Percentiles rank a stretch among this genome's conserved stretches.
Conservation (phyloP, 2,888 invertebrate species). For the Cepaea hortensis region DNA sequence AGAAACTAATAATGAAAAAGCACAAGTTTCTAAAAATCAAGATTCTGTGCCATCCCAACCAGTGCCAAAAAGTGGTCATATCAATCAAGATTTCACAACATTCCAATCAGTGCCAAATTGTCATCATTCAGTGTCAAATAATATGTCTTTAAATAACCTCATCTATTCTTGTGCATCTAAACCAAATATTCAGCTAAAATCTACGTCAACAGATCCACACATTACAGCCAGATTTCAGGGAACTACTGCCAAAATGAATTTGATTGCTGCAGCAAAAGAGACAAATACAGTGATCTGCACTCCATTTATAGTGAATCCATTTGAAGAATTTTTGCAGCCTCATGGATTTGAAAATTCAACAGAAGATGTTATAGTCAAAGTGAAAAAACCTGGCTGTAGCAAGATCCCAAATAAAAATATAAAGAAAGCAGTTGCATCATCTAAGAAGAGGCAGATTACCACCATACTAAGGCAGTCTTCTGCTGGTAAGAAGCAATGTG, state of each 20-base stretch:
- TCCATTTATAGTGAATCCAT: slow-evolving; percentile 70
- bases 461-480: slow-evolving; percentile 58
- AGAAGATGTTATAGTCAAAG: slow-evolving; percentile 56
- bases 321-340: slow-evolving; percentile 63
- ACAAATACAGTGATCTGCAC: slow-evolving; percentile 53
- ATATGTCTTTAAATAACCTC: neutral
- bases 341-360: slow-evolving; percentile 59
- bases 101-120: neutral
- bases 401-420: slow-evolving; percentile 61
- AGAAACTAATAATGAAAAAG: neutral
- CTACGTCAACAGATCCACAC: neutral
- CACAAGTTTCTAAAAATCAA: too few relatives aligned
- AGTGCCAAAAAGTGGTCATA: neutral
- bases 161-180: neutral
- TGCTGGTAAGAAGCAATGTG: slow-evolving; percentile 57
- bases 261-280: neutral
- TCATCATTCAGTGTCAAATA: neutral
- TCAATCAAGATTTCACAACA: neutral
- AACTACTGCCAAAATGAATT: neutral
- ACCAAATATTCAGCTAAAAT: slow-evolving; percentile 2
- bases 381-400: slow-evolving; percentile 53
- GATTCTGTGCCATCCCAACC: too few relatives aligned
- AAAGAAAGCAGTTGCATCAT: slow-evolving; percentile 26
- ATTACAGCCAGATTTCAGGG: slow-evolving; percentile 8
- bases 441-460: slow-evolving; percentile 49